Conservation (phyloP, 2,888 invertebrate genomes). For the Eristalis tenax region DNA sequence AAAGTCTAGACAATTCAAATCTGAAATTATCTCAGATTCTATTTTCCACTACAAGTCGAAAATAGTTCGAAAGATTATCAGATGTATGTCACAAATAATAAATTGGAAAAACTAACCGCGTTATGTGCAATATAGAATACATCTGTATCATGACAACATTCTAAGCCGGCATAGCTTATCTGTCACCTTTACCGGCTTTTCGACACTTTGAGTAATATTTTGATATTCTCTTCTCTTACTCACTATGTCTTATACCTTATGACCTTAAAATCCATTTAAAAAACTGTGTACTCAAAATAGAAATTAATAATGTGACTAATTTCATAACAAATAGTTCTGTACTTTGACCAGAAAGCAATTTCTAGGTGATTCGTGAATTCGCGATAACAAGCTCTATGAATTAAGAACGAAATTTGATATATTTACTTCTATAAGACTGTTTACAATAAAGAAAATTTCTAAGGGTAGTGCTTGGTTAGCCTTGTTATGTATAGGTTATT, state of each 20-base stretch:
- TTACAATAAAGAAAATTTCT: conserved; percentile 9
- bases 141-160: neutral
- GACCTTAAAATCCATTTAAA: conserved; percentile 18
- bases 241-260: conserved; percentile 3
- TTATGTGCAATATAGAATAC: conserved; percentile 29
- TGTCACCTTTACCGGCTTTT: conserved; percentile 19
- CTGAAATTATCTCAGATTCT: conserved; percentile 36
- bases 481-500: too few species aligned
- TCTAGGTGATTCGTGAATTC: conserved; percentile 1
- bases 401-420: neutral
- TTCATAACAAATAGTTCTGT: conserved; percentile 52
- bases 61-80: conserved; percentile 49
- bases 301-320: conserved; percentile 39
- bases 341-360: conserved; percentile 28
- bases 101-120: conserved; percentile 13
- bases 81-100: conserved; percentile 8
- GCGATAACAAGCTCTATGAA: neutral
- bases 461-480: neutral
- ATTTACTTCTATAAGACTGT: neutral
- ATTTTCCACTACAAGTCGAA: conserved; percentile 24
- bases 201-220: neutral
- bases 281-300: conserved; percentile 6
- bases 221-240: conserved; percentile 24
- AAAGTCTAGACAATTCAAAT: conserved; percentile 26
- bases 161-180: conserved; percentile 43